Conservation (phyloP, 2,113 vertebrate genomes). For the Lycaon pictus region DNA sequence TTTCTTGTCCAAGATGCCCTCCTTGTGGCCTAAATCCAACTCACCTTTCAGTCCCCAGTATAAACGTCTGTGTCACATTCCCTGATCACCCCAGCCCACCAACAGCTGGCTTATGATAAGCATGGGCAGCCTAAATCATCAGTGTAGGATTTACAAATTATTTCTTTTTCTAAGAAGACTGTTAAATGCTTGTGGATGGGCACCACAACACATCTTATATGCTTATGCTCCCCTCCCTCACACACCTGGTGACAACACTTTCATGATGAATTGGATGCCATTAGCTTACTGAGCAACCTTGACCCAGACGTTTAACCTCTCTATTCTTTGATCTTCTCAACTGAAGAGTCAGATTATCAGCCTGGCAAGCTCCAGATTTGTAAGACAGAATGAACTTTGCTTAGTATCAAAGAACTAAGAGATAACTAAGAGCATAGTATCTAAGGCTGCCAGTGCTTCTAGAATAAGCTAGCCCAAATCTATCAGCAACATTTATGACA, state of each 20-base stretch:
- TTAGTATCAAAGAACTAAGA: neutral
- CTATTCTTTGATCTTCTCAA: constrained; percentile 7
- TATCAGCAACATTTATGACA: neutral
- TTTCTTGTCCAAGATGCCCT: neutral
- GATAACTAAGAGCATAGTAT: neutral
- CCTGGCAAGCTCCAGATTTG: neutral
- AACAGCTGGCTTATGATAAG: rapidly evolving
- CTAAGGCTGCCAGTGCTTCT: neutral
- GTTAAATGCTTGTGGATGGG: neutral
- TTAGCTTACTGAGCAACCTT: neutral
- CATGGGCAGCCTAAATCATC: rapidly evolving
- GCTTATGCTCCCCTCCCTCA: neutral
- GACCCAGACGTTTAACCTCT: neutral
- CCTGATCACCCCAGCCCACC: neutral
- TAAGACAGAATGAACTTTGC: neutral
- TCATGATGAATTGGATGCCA: neutral
- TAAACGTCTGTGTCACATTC: neutral
- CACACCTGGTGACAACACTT: neutral
- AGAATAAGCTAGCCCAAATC: neutral
- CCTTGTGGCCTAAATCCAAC: neutral
- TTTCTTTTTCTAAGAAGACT: neutral
- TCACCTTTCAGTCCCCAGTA: neutral
- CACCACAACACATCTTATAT: neutral
- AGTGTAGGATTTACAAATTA: neutral
- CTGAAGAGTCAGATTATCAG: neutral